Percentiles rank a stretch among this genome's conserved stretches.
Evolutionary conservation across 2,888 invertebrate species (phyloP).

Genomic region (Hypsopygia costalis): DNA sequence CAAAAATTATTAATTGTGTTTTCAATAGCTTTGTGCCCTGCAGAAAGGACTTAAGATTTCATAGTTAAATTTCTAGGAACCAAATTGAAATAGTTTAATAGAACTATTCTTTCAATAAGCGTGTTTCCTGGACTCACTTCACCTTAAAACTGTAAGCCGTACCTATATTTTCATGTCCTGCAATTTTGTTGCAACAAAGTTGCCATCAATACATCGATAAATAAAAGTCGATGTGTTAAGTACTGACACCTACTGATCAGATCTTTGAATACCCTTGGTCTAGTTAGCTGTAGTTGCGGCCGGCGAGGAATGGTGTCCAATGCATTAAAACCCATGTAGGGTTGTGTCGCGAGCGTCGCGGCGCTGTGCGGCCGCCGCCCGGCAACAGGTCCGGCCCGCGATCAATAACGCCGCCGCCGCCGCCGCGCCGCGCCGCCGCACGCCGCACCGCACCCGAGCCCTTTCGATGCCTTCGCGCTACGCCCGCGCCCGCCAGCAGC

Average conservation of each 20-base stretch:
- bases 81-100: too few species aligned
- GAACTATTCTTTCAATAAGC: too few species aligned
- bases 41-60: too few species aligned
- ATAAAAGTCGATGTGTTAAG: conserved; percentile 1
- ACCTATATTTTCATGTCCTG: too few species aligned
- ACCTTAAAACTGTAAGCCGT: too few species aligned
- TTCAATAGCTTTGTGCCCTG: too few species aligned
- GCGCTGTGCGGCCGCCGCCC: conserved; percentile 48
- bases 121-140: too few species aligned
- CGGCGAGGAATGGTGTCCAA: conserved; percentile 25
- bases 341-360: conserved; percentile 25
- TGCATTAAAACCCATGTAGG: conserved; percentile 44
- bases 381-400: conserved; percentile 73
- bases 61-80: too few species aligned
- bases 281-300: conserved; percentile 26
- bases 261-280: conserved; percentile 17
- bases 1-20: too few species aligned
- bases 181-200: background rate
- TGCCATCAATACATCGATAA: conserved; percentile 3
- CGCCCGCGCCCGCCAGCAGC: conserved; percentile 21
- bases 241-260: conserved; percentile 6
- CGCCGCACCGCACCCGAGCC: conserved; percentile 39
- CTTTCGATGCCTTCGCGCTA: conserved; percentile 38
- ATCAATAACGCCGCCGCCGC: conserved; percentile 63
- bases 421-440: conserved; percentile 56